These are phyloP conservation scores for Nesogale talazaci DNA, from an alignment of 2,113 vertebrate species.

Conservation along the genomic window DNA sequence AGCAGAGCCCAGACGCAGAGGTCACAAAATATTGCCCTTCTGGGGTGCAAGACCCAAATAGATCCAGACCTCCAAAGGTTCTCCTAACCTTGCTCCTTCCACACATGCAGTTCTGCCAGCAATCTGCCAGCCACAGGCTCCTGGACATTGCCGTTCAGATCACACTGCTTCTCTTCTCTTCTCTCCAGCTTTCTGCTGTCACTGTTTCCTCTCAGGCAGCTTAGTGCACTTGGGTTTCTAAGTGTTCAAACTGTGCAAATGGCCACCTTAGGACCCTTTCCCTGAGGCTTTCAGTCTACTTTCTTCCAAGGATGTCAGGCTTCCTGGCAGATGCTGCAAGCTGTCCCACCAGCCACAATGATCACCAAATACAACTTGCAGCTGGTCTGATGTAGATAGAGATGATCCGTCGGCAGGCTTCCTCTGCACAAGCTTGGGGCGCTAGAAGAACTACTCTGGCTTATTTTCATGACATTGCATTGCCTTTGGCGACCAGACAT, in stretches of 20 bases:
- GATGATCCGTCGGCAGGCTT: background rate
- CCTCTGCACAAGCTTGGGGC: background rate
- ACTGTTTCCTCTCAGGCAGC: background rate
- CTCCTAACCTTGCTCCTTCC: background rate
- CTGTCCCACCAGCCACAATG: background rate
- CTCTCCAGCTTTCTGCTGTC: slow-evolving; percentile 55
- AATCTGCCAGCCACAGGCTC: slow-evolving; percentile 59
- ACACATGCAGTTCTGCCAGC: slow-evolving; percentile 50
- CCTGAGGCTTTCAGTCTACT: background rate
- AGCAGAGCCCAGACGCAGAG: background rate
- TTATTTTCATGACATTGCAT: background rate
- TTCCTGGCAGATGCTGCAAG: slow-evolving; percentile 60
- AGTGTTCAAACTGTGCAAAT: background rate
- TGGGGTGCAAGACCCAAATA: background rate
- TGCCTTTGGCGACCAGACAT: slow-evolving; percentile 14
- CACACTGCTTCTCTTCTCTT: slow-evolving; percentile 23
- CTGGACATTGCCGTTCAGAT: slow-evolving; percentile 12
- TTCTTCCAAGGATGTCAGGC: slow-evolving; percentile 51
- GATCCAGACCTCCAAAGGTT: background rate
- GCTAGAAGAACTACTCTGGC: background rate
- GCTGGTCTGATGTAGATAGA: background rate
- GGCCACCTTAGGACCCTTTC: background rate
- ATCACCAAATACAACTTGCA: background rate
- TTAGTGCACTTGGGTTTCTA: slow-evolving; percentile 6
- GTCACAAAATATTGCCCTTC: background rate